Base-by-base conservation (phyloP, 2,113 vertebrate species). In the Seriola quinqueradiata region DNA sequence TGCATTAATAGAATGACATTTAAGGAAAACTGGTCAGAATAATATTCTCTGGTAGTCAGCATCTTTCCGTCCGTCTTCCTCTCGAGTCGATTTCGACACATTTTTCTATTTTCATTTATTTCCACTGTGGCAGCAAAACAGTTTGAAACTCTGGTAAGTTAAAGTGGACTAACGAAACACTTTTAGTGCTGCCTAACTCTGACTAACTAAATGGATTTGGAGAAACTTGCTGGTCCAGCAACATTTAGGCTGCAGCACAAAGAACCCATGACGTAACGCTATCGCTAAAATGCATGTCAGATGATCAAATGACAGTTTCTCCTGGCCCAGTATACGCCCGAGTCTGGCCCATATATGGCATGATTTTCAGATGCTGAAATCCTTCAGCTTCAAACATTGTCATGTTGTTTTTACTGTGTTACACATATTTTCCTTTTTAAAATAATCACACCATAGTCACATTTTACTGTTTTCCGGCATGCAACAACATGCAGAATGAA, bases 331-430 rank as follows among this genome's bases (percentile, higher is more conserved):
- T 28, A 28, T 28, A 28, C 28, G 28, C 28, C 28, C 28, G 34
- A 36, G 34, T 36, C 34, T 36, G 34, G 34, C 34, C 34, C 34
- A 36, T 36, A 36, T 36, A 36, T 5, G 6, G 34, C 34, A 36
- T 36, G 4, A 36, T 6, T 36, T 5, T 36, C 34, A 6, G 46
- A 28, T 28, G 28, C 28, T 28, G 28, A 28, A 28, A 28, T 28
- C 28, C 2, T 28, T 28, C 9, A 28, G 42, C 66, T 58, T 23
- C 58, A 70, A 23, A 76, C 23, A 36, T 16, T n/a, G 32, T 68
- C 57, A 46, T 67, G 55, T 57, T 71, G 4, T 72, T 79, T 71
- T 69, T 46, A 57, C 16, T 25, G 38, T 57, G 11, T 58, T 34
- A 14, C 13, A 21, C 11, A 44, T 48, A 7, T 66, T 81, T 64